Evolutionary conservation across 2,888 invertebrate genomes (phyloP).

Genomic region (Tipula lateralis): DNA sequence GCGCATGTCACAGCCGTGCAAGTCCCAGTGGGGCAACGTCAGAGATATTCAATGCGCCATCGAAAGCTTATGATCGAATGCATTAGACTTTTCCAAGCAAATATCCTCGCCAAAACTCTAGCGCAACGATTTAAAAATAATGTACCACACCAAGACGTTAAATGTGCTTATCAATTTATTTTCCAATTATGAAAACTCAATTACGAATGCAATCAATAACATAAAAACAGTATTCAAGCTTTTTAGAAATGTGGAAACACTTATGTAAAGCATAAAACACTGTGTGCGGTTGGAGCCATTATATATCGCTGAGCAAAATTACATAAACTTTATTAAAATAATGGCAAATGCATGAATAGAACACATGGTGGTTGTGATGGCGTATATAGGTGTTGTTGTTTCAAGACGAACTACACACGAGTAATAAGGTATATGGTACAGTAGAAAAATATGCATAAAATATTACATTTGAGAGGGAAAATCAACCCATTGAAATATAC

Average conservation of each 20-base stretch:
- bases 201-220: not conserved
- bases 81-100: no score
- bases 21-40: no score
- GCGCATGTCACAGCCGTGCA: no score
- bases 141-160: no score
- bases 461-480: not conserved
- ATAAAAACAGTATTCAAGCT: not conserved
- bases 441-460: not conserved
- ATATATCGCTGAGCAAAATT: not conserved
- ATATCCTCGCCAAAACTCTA: no score
- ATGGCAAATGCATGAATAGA: not conserved
- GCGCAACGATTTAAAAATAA: no score
- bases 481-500: constrained; percentile 24
- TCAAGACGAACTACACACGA: not conserved
- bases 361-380: not conserved
- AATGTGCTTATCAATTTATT: no score
- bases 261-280: not conserved
- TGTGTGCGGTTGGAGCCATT: not conserved
- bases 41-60: no score
- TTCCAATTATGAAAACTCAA: no score
- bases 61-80: no score
- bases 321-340: constrained; percentile 11
- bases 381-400: not conserved
- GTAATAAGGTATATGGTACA: not conserved
- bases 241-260: not conserved